Percentiles rank a stretch among this genome's conserved stretches.
Evolutionary conservation across 2,888 invertebrate species (phyloP).

Genomic region (Parnassius smintheus): DNA sequence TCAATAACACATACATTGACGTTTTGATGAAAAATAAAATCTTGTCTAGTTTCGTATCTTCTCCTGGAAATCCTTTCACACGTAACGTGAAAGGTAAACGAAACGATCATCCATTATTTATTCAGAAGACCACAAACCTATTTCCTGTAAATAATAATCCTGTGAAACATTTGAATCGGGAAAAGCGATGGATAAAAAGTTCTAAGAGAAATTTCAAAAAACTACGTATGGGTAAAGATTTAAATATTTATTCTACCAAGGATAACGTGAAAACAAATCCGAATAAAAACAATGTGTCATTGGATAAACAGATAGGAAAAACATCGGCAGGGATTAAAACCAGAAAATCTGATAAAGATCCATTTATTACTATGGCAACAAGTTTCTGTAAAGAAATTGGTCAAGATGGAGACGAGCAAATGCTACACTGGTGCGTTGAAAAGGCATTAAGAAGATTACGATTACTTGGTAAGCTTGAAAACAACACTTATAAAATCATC

Average conservation of each 20-base stretch:
- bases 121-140: conserved; percentile 49
- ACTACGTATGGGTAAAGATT: conserved; percentile 35
- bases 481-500: too few species aligned
- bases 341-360: conserved; percentile 39
- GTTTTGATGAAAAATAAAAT: conserved; percentile 62
- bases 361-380: conserved; percentile 58
- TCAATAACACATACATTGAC: conserved; percentile 72
- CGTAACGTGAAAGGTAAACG: conserved; percentile 53
- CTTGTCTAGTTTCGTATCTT: conserved; percentile 43
- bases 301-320: conserved; percentile 7
- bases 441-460: conserved; percentile 61
- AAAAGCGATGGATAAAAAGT: conserved; percentile 60
- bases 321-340: conserved; percentile 25
- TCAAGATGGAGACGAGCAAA: conserved; percentile 50
- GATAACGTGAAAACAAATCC: conserved; percentile 1
- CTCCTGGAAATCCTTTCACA: conserved; percentile 36
- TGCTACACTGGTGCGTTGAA: conserved; percentile 64
- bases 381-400: conserved; percentile 65
- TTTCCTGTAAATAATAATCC: conserved; percentile 45
- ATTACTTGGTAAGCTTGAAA: conserved; percentile 51
- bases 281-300: conserved; percentile 6
- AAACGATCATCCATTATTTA: conserved; percentile 34
- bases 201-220: conserved; percentile 40
- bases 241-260: conserved; percentile 7
- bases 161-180: conserved; percentile 33